Evolutionary conservation across 92 coral and sea anemone genomes (phyloP), one percentile per base, ranked within the genome.

Genomic region (Porites cylindrica): DNA sequence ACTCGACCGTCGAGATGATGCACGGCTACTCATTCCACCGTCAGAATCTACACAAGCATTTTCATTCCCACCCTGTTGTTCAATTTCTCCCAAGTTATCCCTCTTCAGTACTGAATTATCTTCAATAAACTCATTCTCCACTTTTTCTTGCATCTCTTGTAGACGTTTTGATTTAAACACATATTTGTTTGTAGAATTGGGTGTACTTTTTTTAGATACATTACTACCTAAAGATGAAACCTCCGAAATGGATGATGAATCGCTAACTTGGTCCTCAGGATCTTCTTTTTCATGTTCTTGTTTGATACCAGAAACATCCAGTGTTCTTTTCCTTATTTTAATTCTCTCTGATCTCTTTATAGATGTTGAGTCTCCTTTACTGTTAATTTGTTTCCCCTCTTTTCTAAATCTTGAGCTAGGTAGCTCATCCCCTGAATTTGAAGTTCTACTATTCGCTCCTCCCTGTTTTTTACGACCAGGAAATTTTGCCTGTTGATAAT

Each of bases 131-230:
- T 84, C 87, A 32, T 43, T 70, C 7, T 88, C 80, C 68, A 56
- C 85, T 56, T 81, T 93, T 29, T 90, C 80, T 43, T 94, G 94
- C n/a, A 82, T 88, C 66, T 82, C 88, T 43, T 92, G 96, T 10
- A 96, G 82, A 75, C 98, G 90, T 68, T 92, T 96, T n/a, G 98
- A 96, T 82, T 87, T 94, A 72, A 94, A 94, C 10, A 84, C 60
- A 62, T 78, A 61, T 62, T 68, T 83, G 21, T 73, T 82, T 43
- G 83, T 54, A 8, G 72, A 80, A 10, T 23, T 19, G 51, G 76
- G 66, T 32, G 75, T 84, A 38, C 72, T 90, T 13, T 71, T 60
- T 75, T 20, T 56, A 4, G 78, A 73, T 52, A 26, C 26, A 32
- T 65, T 85, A 43, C 75, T 17, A 64, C 32, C 11, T 10, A 51